Evolutionary conservation across 1,140 invertebrate species (phyloP), one percentile per base, ranked within the genome.

Genomic region (Drosophila athabasca): DNA sequence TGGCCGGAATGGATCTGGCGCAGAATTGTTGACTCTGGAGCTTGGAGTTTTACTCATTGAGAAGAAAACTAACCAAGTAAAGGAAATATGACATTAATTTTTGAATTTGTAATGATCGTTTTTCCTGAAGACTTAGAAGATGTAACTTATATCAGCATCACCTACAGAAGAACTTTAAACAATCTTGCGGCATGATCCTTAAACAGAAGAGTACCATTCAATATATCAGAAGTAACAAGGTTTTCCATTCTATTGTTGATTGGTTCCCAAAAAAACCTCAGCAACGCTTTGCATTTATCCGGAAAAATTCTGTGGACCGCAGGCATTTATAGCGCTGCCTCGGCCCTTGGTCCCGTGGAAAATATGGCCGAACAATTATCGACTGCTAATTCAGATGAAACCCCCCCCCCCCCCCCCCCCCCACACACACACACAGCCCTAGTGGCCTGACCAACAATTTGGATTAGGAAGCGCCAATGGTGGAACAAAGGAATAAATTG

Each of bases 371-470:
- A 9, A 22, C 17, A 68, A 67, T 67, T 69, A 68, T 55, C 43
- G 50, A 3, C n/a, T 67, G 29, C 44, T 55, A 67, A 69, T 67
- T 69, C 35, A 43, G 35, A 29, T 13, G 24, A 24, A 68, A 13
- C 29, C 44, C 17, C 31, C 31, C 8, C 8, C 2, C 29, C 7
- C 29, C n/a, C n/a, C n/a, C 6, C 26, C 1, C 26, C 0, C 17
- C 0, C 17, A 19, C 17, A 19, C 17, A 19, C 6, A 29, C 26
- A 29, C 26, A 6, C 6, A 6, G 26, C 26, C 17, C 24, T 24
- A 19, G 17, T 19, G 24, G 13, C 17, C n/a, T 41, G 24, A 64
- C 78, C 78, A 81, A 50, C 62, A 81, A 76, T 73, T 73, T 41
- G 50, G 66, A 67, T 80, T 76, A 46, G 49, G 26, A 24, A 44